Base-by-base conservation (phyloP, 2,113 vertebrate species). In the Nannobrachium achirus region DNA sequence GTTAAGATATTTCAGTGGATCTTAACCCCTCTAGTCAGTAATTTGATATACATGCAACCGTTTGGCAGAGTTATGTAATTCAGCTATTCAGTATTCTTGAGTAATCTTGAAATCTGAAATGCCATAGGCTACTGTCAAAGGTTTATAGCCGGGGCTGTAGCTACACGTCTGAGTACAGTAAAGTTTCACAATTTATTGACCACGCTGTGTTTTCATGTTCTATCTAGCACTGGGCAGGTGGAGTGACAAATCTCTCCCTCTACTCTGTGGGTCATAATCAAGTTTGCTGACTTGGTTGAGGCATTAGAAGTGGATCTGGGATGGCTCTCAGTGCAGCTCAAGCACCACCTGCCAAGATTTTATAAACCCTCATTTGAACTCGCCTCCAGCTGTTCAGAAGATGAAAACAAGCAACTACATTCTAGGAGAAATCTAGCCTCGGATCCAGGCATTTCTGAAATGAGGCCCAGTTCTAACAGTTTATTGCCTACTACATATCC, bases 351-450 rank as follows among this genome's bases (percentile, higher is more conserved):
- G 11, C 66, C 6, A 14, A 51, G 33, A 59, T 7, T 56, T 15
- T 15, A 6, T 3, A 57, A 7, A 49, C 40, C n/a, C n/a, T 4
- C 11, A 49, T 75, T 68, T 78, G 3, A 42, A 55, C 15, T 15
- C 38, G 40, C 45, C 11, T 51, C 3, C 3, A 9, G 41, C 69
- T 57, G 50, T 48, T 46, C 8, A 48, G 42, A 10, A 6, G 41
- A 62, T 65, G 10, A 44, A 46, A 48, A 2, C 14, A 7, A 18
- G 8, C n/a, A 19, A 8, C 8, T 4, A 1, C 15, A 41, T n/a
- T 10, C 7, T 6, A 39, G n/a, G 48, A 60, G 7, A 15, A 69
- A 16, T 25, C 42, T n/a, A n/a, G n/a, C n/a, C n/a, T n/a, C n/a
- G n/a, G n/a, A n/a, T n/a, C n/a, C n/a, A n/a, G n/a, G n/a, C n/a